phyloP scores from a whole-genome alignment of 2,113 vertebrate species.

The Mungos mungo region DNA sequence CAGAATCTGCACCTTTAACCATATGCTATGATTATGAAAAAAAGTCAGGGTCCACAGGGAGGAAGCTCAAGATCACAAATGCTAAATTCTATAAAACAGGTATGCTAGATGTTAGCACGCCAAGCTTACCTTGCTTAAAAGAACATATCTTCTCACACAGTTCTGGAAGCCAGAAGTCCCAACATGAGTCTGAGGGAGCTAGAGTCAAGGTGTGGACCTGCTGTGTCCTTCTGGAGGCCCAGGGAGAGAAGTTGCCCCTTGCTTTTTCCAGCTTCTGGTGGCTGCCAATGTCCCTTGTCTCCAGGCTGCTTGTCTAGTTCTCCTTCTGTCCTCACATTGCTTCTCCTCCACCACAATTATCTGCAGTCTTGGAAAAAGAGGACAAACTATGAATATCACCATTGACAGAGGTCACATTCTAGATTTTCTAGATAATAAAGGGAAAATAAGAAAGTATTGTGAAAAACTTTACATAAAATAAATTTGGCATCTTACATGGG shows the following conservation, averaged over 20 bases:
- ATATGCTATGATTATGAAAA: not conserved
- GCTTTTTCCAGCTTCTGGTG: not conserved
- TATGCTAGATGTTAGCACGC: not conserved
- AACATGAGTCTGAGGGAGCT: not conserved
- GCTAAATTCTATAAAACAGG: not conserved
- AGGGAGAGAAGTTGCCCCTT: not conserved
- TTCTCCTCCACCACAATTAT: not conserved
- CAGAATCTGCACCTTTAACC: not conserved
- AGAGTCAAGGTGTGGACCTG: not conserved
- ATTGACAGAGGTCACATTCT: not conserved
- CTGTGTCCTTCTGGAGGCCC: not conserved
- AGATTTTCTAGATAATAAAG: not conserved
- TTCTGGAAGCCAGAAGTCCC: not conserved
- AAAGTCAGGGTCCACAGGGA: not conserved
- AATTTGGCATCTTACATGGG: not conserved
- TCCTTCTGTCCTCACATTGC: not conserved
- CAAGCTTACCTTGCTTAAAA: not conserved
- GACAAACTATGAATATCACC: not conserved
- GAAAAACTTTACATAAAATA: not conserved
- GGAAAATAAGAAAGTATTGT: not conserved
- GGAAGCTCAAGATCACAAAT: not conserved
- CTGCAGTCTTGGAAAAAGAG: not conserved
- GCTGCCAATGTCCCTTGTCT: not conserved
- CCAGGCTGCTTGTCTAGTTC: too few species aligned
- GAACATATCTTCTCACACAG: not conserved